Base-by-base conservation (phyloP, 2,797 vertebrate species). In the Pseudochromis fuscus region DNA sequence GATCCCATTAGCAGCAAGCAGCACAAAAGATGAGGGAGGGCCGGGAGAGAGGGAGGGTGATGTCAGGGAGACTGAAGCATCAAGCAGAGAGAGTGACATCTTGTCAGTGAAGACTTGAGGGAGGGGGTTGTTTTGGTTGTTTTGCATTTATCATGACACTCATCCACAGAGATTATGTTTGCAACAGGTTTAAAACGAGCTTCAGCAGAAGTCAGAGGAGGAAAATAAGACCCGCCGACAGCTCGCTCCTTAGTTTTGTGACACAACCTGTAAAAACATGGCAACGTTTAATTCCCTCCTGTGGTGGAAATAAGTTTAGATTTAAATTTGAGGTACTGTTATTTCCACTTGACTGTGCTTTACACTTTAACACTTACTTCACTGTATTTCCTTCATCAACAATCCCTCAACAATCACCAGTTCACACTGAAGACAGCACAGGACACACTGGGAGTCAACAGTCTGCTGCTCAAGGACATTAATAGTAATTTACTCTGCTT, bases 1-100 rank as follows among this genome's bases (percentile, higher is more conserved):
- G 55, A 57, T 68, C 74, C 64, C 53, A 31, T 79, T 52, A 51
- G 59, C 56, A 51, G 10, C 64, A 67, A 57, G 55, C 42, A 19
- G 55, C 52, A 68, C 19, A 64, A 18, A 59, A 33, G 27, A 50
- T 33, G 35, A 27, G 16, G 35, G 21, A 28, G 44, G 5, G 23
- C 2, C 23, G 40, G 21, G 11, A 24, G 5, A 15, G 7, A 3
- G n/a, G n/a, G 21, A 7, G 48, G 13, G 8, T 15, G 60, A 53
- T 84, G 86, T 76, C 74, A 90, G 19, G 21, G 15, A 67, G 28
- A 71, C 24, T 72, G 67, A 83, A 48, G 73, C 60, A 78, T 81
- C 58, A 48, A 69, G 27, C 83, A 68, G 55, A 65, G 51, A 65
- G 49, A 64, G 57, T 73, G 83, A 78, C 69, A 72, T 49, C 55